Percentiles rank a stretch among this genome's conserved stretches.
These are phyloP conservation scores for Cepaea hortensis DNA, from an alignment of 2,888 invertebrate genomes.

Conservation along the genomic window DNA sequence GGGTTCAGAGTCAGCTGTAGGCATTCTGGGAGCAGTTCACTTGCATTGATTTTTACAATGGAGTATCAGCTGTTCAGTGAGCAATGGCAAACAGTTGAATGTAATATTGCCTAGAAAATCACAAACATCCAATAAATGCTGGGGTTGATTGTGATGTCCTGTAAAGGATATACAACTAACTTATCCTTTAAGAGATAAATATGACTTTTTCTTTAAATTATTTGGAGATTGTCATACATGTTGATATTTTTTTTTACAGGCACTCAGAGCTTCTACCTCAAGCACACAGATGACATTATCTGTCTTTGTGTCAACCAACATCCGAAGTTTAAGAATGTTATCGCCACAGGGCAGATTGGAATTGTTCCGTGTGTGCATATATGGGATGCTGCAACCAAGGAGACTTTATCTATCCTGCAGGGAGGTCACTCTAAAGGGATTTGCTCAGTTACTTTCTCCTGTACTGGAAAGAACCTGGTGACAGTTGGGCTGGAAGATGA, in stretches of 20 bases:
- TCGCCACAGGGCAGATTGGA: conserved; percentile 76
- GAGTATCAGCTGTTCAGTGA: no score
- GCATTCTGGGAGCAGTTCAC: no score
- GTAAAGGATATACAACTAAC: no score
- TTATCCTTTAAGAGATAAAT: no score
- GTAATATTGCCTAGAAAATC: no score
- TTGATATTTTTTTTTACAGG: conserved; percentile 61
- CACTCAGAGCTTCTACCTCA: conserved; percentile 75
- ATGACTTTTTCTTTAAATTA: no score
- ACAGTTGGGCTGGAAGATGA: conserved; percentile 74
- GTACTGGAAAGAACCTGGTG: conserved; percentile 74
- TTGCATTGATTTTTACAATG: no score
- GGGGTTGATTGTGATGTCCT: no score
- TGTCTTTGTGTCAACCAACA: conserved; percentile 75
- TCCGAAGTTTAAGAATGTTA: conserved; percentile 73
- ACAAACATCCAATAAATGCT: no score
- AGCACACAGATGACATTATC: conserved; percentile 76
- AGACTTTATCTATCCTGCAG: conserved; percentile 72
- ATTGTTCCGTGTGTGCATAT: conserved; percentile 72
- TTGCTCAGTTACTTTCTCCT: conserved; percentile 75
- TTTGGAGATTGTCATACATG: neutral
- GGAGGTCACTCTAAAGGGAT: conserved; percentile 73
- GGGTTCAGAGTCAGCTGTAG: no score
- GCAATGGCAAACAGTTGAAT: no score
- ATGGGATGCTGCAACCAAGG: conserved; percentile 74